Evolutionary conservation across 2,113 vertebrate genomes (phyloP).

Genomic region (Cepphus grylle): DNA sequence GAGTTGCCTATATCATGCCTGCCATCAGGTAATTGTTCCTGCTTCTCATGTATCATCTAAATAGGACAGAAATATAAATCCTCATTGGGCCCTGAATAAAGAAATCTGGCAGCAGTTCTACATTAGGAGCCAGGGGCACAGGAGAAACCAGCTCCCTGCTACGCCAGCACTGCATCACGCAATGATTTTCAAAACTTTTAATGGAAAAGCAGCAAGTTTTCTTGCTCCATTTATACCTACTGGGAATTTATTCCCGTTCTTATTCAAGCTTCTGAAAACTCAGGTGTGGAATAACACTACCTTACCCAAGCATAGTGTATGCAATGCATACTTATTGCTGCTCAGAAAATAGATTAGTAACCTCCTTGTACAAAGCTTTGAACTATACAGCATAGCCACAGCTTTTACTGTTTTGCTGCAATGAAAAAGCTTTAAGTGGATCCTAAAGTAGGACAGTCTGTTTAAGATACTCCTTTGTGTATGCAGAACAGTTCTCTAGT

Average conservation of each 20-base stretch:
- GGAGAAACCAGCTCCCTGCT: neutral
- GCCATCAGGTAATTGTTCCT: neutral
- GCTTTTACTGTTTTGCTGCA: neutral
- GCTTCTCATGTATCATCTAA: neutral
- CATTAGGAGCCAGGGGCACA: neutral
- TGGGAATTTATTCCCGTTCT: neutral
- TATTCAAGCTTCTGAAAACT: neutral
- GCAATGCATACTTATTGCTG: neutral
- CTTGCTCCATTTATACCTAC: neutral
- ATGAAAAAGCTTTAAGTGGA: neutral
- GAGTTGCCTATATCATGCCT: neutral
- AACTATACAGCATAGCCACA: neutral
- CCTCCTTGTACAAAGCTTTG: neutral
- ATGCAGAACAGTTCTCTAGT: neutral
- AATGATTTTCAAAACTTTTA: neutral
- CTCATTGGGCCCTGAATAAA: neutral
- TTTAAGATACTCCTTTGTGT: neutral
- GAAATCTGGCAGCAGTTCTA: neutral
- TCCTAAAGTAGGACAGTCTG: neutral
- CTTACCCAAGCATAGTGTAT: neutral
- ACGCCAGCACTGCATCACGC: neutral
- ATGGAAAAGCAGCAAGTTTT: neutral
- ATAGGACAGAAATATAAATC: neutral
- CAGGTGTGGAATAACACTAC: neutral
- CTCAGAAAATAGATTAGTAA: neutral